Evolutionary conservation across 2,797 vertebrate species (phyloP), one percentile per base, ranked within the genome.

Genomic region (Parambassis ranga): DNA sequence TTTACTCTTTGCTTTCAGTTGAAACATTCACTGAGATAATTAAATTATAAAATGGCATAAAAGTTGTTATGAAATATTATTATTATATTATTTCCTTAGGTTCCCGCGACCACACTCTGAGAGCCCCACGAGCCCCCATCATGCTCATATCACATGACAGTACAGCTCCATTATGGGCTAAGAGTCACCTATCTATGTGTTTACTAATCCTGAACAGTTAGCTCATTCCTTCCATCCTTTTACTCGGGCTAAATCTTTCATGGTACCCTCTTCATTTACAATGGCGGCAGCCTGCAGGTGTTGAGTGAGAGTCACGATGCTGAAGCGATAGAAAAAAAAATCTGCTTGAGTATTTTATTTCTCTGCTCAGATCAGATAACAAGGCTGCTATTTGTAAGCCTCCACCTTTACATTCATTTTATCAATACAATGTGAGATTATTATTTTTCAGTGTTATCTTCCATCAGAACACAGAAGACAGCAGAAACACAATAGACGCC

Each of bases 271-370:
- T 85, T 89, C 60, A 58, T 81, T 75, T 46, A 67, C 71, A 66
- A 41, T 55, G 75, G 70, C 82, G 82, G 51, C 57, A 87, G 75
- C 75, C 82, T 82, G 83, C 81, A 81, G 86, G 87, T 85, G 90
- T 84, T 77, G 89, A 92, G 79, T 87, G 89, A 88, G 65, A 62
- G 77, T 71, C 75, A 47, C 62, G 77, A 75, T 79, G 65, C 72
- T 57, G 67, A 48, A 22, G 48, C 43, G 66, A 81, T 69, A 77
- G 71, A 65, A 71, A 72, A 65, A 52, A 23, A 64, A 73, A 64
- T 53, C 58, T 46, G 18, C 46, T 5, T 37, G 26, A 57, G 23
- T 62, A 56, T 75, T 82, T 82, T 5, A 67, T 71, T 57, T 49
- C 50, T 44, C 42, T 38, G 15, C 55, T 63, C 62, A 28, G 33